Evolutionary conservation across 2,797 vertebrate genomes (phyloP).

Genomic region (Zenarchopterus dispar): DNA sequence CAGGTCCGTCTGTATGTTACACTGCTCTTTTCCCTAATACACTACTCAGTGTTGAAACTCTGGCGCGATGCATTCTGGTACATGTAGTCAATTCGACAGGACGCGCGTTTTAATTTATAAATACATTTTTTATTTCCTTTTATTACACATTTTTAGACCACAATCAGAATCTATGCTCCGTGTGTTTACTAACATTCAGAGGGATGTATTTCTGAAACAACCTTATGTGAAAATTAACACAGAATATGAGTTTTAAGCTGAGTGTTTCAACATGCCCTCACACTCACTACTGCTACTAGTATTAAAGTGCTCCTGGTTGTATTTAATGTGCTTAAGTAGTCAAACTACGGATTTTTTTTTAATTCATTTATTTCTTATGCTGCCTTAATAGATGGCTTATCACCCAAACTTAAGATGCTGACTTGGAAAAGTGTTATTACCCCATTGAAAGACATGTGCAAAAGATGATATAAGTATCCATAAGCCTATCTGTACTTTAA

Average conservation of each 20-base stretch:
- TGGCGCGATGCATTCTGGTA: conserved; percentile 68
- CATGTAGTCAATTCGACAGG: conserved; percentile 46
- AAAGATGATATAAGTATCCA: conserved; percentile 14
- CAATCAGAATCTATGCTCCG: conserved; percentile 43
- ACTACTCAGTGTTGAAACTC: conserved; percentile 25
- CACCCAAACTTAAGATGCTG: conserved; percentile 8
- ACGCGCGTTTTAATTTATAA: conserved; percentile 1
- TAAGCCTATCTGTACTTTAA: conserved; percentile 17
- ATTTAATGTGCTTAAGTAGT: conserved; percentile 66
- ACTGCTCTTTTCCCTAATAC: conserved; percentile 22
- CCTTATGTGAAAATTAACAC: conserved; percentile 46
- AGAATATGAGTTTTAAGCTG: conserved; percentile 39
- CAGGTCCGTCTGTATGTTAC: conserved; percentile 35
- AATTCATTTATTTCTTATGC: background rate
- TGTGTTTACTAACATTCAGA: conserved; percentile 10
- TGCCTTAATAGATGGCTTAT: conserved; percentile 28
- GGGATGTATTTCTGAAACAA: conserved; percentile 28
- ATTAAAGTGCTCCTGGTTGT: conserved; percentile 76
- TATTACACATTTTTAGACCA: conserved; percentile 48
- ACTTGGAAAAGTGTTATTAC: background rate
- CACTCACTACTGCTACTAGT: conserved; percentile 66
- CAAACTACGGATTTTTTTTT: conserved; percentile 31
- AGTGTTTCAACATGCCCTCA: conserved; percentile 56
- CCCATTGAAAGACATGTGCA: conserved; percentile 13
- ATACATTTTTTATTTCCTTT: conserved; percentile 43